These are phyloP conservation scores for Condylura cristata DNA, from an alignment of 2,113 vertebrate genomes.

Conservation along the genomic window DNA sequence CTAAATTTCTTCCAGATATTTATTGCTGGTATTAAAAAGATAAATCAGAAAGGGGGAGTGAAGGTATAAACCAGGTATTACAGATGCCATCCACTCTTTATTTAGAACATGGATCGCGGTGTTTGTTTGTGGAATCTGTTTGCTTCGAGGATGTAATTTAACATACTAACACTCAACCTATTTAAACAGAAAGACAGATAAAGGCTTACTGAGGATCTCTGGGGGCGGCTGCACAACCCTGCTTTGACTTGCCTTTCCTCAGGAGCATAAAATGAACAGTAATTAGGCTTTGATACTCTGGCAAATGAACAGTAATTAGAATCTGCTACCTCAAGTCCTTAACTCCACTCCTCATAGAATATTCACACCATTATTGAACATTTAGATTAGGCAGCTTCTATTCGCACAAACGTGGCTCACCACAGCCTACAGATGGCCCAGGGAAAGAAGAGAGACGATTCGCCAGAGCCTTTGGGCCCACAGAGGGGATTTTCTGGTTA, in stretches of 20 bases:
- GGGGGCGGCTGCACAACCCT: conserved; percentile 95
- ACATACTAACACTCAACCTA: conserved; percentile 92
- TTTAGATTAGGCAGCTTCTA: conserved; percentile 97
- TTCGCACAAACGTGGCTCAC: conserved; percentile 92
- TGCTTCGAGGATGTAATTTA: conserved; percentile 93
- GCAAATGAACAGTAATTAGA: conserved; percentile 99
- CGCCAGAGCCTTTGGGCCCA: conserved; percentile 95
- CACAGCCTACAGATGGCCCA: conserved; percentile 91
- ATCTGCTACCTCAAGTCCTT: conserved; percentile 96
- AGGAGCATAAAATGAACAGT: conserved; percentile 99
- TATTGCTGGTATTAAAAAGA: conserved; percentile 92
- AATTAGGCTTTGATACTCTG: conserved; percentile 99
- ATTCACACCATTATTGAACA: conserved; percentile 99
- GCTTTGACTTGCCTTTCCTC: conserved; percentile 96
- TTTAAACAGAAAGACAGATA: conserved; percentile 94
- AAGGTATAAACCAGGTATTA: conserved; percentile 91
- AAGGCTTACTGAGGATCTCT: conserved; percentile 96
- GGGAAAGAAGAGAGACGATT: conserved; percentile 93
- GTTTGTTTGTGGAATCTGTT: conserved; percentile 99
- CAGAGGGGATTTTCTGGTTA: conserved; percentile 99
- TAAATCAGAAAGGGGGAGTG: conserved; percentile 91
- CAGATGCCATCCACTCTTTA: conserved; percentile 89
- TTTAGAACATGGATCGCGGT: conserved; percentile 93
- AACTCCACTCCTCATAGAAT: conserved; percentile 96
- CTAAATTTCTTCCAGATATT: conserved; percentile 94